Evolutionary conservation across 2,888 invertebrate genomes (phyloP), one percentile per base, ranked within the genome.

Genomic region (Leucophenga montana): DNA sequence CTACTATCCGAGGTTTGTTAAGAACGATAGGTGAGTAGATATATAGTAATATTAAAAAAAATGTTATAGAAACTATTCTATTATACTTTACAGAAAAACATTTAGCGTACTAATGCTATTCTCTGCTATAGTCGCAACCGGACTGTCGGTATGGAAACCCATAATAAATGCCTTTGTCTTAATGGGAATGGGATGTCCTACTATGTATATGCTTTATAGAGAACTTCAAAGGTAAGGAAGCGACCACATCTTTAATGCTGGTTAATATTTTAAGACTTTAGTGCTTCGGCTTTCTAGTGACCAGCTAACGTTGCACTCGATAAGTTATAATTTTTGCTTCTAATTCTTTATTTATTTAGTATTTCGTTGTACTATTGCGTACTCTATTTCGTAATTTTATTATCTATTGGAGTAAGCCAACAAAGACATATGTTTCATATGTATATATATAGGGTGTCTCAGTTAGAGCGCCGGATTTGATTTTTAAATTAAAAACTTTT

Each of bases 151-250:
- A 73, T 91, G 94, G 89, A 92, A 94, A 86, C 95, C 95, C 6
- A 93, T 92, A n/a, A 90, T 94, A 53, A 95, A 95, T 88, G 95
- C 95, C 27, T 95, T 95, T 87, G 95, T 93, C 18, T 89, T 95
- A 72, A 95, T 95, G 94, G 90, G 91, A 18, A 89, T 95, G 71
- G 92, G 92, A 54, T 87, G 94, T 27, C 95, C 95, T 56, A 91
- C 94, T 11, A 91, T 94, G 78, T 88, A 90, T 65, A 91, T 94
- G 80, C 89, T 95, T 80, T 91, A 92, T 80, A 88, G 91, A 67
- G 94, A 95, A 88, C 86, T 95, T 46, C 91, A 91, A 84, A 91
- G 91, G 95, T 95, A 90, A 86, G 87, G 78, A 68, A 27, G 18
- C 44, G 11, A n/a, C 13, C 13, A 46, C 1, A 16, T 14, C 50